Evolutionary conservation across 2,113 vertebrate species (phyloP).

Genomic region (Ploceus nigricollis): DNA sequence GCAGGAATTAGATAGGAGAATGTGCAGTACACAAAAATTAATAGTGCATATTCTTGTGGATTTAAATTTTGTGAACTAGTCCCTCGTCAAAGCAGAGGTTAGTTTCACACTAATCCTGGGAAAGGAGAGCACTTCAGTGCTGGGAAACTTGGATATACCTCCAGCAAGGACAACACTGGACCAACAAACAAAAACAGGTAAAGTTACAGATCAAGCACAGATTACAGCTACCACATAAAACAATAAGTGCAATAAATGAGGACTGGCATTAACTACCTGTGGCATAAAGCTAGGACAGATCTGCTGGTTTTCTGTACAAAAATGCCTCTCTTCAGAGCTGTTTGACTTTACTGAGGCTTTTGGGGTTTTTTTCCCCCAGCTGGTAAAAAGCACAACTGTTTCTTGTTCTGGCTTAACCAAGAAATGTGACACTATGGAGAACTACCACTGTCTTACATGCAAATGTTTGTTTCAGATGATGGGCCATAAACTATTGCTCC

Average conservation of each 20-base stretch:
- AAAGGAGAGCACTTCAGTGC: neutral
- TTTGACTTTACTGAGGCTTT: neutral
- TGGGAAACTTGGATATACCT: neutral
- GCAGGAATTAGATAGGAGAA: neutral
- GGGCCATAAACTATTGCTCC: neutral
- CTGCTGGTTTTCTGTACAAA: neutral
- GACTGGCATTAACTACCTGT: neutral
- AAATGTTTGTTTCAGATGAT: neutral
- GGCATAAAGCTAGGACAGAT: neutral
- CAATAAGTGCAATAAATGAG: neutral
- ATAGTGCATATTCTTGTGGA: neutral
- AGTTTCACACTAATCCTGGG: neutral
- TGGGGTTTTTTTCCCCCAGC: fast-evolving
- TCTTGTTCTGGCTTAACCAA: neutral
- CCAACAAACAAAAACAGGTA: neutral
- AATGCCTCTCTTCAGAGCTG: neutral
- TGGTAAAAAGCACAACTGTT: neutral
- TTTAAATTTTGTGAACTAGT: neutral
- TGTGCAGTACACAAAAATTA: neutral
- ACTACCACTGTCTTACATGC: neutral
- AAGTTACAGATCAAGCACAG: neutral
- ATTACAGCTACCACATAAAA: neutral
- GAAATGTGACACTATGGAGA: neutral
- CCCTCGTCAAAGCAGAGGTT: neutral
- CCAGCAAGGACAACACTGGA: neutral